A percentile compares a stretch with the other conserved stretches of the same genome.
phyloP scores from a whole-genome alignment of 2,113 vertebrate species.

The Centrocercus urophasianus region DNA sequence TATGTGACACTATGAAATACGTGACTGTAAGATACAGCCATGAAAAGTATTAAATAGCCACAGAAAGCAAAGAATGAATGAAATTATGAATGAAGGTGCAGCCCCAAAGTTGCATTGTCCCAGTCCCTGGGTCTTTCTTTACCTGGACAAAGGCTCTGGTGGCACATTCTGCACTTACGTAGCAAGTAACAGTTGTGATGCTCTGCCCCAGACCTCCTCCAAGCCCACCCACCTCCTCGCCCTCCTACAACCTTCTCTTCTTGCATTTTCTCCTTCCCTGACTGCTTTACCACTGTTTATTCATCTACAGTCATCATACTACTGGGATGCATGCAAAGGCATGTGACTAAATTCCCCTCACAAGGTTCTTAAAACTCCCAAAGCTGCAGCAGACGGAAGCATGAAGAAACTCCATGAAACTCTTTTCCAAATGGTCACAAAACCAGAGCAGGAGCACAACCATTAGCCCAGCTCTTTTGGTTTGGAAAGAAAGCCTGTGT shows the following conservation, averaged over 20 bases:
- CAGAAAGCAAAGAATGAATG: not conserved
- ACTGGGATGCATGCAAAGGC: not conserved
- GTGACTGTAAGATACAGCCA: not conserved
- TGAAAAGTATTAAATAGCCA: not conserved
- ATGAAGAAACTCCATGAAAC: not conserved
- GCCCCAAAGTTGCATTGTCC: not conserved
- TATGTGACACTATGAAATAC: not conserved
- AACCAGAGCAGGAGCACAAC: not conserved
- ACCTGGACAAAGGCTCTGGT: not conserved
- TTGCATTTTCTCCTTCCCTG: not conserved
- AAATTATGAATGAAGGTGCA: not conserved
- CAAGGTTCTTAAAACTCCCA: not conserved
- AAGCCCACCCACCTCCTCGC: not conserved
- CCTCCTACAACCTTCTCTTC: not conserved
- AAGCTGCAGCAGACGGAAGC: not conserved
- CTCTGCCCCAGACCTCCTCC: not conserved
- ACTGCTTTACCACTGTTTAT: not conserved
- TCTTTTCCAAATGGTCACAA: not conserved
- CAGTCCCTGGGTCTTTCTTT: not conserved
- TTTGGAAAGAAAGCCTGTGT: not conserved
- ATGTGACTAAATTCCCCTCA: accelerated
- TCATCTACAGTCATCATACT: not conserved
- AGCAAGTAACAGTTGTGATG: not conserved
- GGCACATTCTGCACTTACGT: not conserved
- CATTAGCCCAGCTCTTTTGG: not conserved